These are phyloP conservation scores for Scarus forsteni DNA, from an alignment of 2,797 vertebrate species.

Conservation along the genomic window DNA sequence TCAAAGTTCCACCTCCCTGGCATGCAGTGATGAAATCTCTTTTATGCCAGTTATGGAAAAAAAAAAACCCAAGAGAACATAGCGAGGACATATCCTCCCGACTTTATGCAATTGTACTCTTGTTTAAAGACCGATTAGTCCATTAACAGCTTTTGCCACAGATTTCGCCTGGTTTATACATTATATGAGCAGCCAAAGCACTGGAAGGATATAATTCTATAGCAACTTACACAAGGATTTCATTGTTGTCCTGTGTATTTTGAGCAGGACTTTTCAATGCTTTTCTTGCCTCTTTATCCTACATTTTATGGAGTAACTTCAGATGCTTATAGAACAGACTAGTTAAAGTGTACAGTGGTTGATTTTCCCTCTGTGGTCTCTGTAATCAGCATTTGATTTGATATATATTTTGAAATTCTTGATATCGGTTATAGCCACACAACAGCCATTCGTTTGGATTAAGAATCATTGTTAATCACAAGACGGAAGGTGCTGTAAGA, in stretches of 20 bases:
- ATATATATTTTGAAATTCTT: background rate
- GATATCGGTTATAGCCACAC: background rate
- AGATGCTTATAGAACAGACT: no score
- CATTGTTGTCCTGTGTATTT: constrained; percentile 28
- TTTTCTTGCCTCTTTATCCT: background rate
- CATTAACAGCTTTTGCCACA: constrained; percentile 48
- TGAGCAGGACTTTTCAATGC: background rate
- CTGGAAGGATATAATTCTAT: constrained; percentile 2
- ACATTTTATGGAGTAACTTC: constrained; percentile 6
- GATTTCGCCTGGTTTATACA: constrained; percentile 41
- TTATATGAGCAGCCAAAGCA: constrained; percentile 29
- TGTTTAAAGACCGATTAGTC: constrained; percentile 42
- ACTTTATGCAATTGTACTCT: constrained; percentile 13
- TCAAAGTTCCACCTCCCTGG: no score
- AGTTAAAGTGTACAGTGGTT: background rate
- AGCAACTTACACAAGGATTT: constrained; percentile 6
- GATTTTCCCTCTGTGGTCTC: background rate
- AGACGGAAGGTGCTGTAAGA: background rate
- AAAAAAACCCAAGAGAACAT: background rate
- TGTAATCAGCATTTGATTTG: background rate
- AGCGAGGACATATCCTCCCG: constrained; percentile 21
- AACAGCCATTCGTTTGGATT: background rate
- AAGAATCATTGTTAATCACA: background rate
- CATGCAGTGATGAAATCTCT: no score
- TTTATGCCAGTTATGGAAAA: background rate